Evolutionary conservation across 2,113 vertebrate species (phyloP).

Genomic region (Dinomys branickii): DNA sequence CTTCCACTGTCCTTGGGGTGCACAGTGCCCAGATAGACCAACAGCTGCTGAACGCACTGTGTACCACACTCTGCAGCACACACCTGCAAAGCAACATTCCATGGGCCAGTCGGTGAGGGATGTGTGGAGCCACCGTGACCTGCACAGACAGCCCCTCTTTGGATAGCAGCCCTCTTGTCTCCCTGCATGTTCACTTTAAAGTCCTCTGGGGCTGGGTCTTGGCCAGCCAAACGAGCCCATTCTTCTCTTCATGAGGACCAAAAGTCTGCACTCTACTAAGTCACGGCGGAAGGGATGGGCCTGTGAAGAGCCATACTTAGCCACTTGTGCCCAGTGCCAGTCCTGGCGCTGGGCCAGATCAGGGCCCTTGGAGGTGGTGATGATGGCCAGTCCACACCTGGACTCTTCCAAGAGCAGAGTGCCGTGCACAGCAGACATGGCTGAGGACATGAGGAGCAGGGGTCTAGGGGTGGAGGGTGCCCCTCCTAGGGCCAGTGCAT

Average conservation of each 20-base stretch:
- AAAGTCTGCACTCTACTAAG: background rate
- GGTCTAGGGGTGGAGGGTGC: no score
- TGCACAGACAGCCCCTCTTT: background rate
- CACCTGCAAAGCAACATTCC: background rate
- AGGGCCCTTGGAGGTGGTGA: background rate
- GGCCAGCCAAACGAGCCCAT: background rate
- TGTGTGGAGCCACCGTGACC: accelerated
- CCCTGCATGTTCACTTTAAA: background rate
- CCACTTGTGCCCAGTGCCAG: background rate
- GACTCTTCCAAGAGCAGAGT: no score
- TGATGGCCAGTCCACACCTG: background rate
- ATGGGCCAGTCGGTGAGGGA: no score
- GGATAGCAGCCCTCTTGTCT: background rate
- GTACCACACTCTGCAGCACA: background rate
- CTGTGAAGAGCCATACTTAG: accelerated
- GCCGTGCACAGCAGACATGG: no score
- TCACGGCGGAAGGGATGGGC: background rate
- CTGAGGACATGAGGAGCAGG: no score
- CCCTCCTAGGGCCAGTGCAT: background rate
- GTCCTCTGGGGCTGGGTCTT: background rate
- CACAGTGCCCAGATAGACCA: background rate
- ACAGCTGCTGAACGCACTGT: accelerated
- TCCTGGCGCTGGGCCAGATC: background rate
- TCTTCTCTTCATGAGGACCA: background rate
- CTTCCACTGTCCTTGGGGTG: background rate